Base-by-base conservation (phyloP, 2,888 invertebrate genomes). In the Uropetala carovei region DNA sequence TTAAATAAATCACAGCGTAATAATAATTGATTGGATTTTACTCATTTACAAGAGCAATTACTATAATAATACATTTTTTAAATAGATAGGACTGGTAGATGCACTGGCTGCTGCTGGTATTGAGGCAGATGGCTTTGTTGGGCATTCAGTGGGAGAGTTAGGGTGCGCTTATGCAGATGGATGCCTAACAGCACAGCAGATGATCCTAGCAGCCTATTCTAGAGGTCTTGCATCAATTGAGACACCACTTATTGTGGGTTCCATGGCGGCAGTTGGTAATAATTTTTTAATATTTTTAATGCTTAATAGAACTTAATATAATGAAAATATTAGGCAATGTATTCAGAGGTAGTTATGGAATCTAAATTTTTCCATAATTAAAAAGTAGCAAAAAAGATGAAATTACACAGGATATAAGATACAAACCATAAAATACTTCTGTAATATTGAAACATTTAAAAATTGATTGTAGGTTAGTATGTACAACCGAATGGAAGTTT, bases 121-220 rank as follows among this genome's bases (percentile, higher is more conserved):
- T 18, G 95, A 95, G 68, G 97, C 97, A 0, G 97, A 97, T 94
- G 97, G 97, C 18, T 96, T 97, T 92, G 96, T 98, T 93, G 98
- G 99, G 2, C 99, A 99, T 95, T 99, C 99, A 13, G 98, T 98
- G 0, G 99, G 99, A 43, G 99, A 99, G 95, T 95, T 99, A 10
- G 99, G 98, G 0, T 99, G 99, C 95, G 99, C 98, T 0, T 99
- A 99, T 95, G 99, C 98, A 3, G 99, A 99, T 95, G 98, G 98
- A 0, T 98, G 98, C 93, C 96, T 99, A 93, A 98, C 98, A 0
- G 97, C 97, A 0, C 98, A 98, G 94, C 97, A 99, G 95, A 97
- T 98, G 96, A 97, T 99, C 93, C 95, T 98, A 13, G 96, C 97
- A 0, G 97, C 99, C 0, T 98, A 98, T 95, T 97, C 97, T 94